A percentile compares a stretch with the other conserved stretches of the same genome.
phyloP scores from a whole-genome alignment of 2,113 vertebrate genomes.

The Syngnathus scovelli region DNA sequence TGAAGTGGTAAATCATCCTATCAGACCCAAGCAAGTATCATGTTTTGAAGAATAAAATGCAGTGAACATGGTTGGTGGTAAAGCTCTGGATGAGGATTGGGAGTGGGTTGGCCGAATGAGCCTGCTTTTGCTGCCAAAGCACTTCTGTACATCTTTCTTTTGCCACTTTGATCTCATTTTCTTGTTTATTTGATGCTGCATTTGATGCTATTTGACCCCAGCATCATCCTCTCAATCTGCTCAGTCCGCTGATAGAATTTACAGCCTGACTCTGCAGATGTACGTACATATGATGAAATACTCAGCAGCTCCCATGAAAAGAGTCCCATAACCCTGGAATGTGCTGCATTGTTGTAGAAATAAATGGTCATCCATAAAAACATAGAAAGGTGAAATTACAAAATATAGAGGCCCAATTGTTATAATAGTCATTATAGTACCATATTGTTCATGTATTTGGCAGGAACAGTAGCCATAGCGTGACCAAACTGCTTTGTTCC shows the following conservation, averaged over 20 bases:
- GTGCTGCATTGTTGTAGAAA: constrained; percentile 1
- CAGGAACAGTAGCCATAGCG: background rate
- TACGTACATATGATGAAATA: background rate
- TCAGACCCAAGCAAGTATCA: background rate
- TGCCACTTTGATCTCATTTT: background rate
- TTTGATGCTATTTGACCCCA: background rate
- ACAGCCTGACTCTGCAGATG: background rate
- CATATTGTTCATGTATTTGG: background rate
- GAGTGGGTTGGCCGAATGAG: background rate
- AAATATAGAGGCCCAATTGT: background rate
- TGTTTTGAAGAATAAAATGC: background rate
- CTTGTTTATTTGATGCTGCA: background rate
- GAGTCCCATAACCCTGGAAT: background rate
- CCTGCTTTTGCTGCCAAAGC: background rate
- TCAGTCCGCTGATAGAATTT: background rate
- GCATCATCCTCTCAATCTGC: constrained; percentile 2
- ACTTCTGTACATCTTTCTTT: background rate
- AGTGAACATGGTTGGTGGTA: background rate
- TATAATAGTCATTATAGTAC: background rate
- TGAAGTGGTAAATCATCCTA: background rate
- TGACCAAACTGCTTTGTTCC: background rate
- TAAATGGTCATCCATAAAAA: background rate
- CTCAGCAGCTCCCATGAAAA: background rate
- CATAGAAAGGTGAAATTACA: background rate
- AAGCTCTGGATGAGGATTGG: background rate